These are phyloP conservation scores for Lasiurus cinereus DNA, from an alignment of 2,113 vertebrate genomes.

Conservation along the genomic window DNA sequence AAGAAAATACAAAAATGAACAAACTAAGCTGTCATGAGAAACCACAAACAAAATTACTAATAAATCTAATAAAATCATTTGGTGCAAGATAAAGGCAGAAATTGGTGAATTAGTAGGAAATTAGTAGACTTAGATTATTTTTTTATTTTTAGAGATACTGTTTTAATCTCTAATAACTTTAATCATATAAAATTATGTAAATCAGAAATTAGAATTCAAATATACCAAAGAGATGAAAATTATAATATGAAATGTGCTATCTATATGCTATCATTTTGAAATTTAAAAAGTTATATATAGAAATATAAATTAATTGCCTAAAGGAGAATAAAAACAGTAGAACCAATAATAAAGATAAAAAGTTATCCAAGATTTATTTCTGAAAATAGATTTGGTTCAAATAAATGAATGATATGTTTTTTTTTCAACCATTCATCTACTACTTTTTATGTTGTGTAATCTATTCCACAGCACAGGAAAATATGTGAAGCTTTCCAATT, in stretches of 20 bases:
- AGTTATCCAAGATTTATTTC: slow-evolving; percentile 31
- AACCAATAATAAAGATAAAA: not conserved
- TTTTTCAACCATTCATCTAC: slow-evolving; percentile 23
- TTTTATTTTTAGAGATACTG: not conserved
- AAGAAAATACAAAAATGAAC: not conserved
- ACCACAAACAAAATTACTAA: not conserved
- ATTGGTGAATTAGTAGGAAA: slow-evolving; percentile 1
- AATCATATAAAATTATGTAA: not conserved
- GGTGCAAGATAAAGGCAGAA: not conserved
- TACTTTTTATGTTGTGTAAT: not conserved
- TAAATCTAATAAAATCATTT: not conserved
- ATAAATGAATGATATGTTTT: not conserved
- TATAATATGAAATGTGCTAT: not conserved
- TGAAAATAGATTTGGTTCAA: not conserved
- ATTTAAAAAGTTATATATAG: not conserved
- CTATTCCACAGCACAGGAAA: not conserved
- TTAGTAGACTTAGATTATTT: not conserved
- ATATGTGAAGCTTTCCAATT: not conserved
- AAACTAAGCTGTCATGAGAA: not conserved
- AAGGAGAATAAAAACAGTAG: slow-evolving; percentile 1
- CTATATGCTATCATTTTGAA: not conserved
- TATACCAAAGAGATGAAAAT: slow-evolving; percentile 1
- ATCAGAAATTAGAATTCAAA: slow-evolving; percentile 15
- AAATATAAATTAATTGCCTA: not conserved
- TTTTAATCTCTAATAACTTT: slow-evolving; percentile 5